A percentile compares a stretch with the other conserved stretches of the same genome.
Evolutionary conservation across 2,113 vertebrate species (phyloP).

Genomic region (Ictalurus furcatus): DNA sequence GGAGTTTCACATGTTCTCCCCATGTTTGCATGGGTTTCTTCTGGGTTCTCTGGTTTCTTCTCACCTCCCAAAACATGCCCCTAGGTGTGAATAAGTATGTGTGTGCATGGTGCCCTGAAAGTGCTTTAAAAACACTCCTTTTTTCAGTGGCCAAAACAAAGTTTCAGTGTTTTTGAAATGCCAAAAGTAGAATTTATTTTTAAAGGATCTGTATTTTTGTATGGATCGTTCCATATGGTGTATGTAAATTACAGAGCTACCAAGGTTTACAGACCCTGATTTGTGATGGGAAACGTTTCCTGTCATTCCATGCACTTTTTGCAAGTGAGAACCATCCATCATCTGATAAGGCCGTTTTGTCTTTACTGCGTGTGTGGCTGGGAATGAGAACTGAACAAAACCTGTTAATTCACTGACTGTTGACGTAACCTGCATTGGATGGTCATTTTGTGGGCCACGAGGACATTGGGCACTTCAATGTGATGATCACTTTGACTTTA

Average conservation of each 20-base stretch:
- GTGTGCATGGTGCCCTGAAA: not conserved
- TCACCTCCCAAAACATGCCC: not conserved
- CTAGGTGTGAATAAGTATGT: not conserved
- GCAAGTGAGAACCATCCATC: not conserved
- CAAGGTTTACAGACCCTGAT: not conserved
- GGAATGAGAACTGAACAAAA: not conserved
- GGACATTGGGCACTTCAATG: constrained; percentile 22
- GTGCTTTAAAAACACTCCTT: not conserved
- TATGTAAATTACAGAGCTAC: not conserved
- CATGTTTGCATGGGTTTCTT: not conserved
- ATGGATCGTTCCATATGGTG: not conserved
- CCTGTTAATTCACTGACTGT: constrained; percentile 24
- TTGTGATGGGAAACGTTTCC: not conserved
- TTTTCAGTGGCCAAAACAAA: not conserved
- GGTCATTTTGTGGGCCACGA: constrained; percentile 8
- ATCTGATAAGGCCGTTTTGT: constrained; percentile 1
- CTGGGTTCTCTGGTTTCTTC: not conserved
- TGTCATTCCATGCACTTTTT: not conserved
- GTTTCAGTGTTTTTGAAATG: not conserved
- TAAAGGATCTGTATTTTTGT: not conserved
- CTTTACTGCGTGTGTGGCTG: not conserved
- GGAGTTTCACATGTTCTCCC: not conserved
- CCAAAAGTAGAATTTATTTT: not conserved
- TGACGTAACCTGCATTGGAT: constrained; percentile 14
- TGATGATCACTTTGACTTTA: constrained; percentile 41